Percentiles rank a stretch among this genome's conserved stretches.
These are phyloP conservation scores for Seira musarum DNA, from an alignment of 2,888 invertebrate genomes.

Conservation along the genomic window DNA sequence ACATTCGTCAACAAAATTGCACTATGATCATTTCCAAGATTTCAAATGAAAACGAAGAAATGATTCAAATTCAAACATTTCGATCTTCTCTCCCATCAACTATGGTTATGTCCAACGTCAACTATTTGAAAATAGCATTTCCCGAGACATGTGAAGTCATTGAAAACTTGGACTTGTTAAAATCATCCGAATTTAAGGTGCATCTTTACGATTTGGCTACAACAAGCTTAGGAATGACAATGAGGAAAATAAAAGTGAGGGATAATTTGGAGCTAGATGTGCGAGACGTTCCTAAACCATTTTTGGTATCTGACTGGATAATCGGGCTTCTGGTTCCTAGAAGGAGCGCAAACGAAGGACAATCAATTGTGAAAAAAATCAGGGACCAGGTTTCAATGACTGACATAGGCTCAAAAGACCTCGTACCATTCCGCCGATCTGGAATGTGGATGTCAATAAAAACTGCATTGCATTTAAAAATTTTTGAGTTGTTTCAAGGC, in stretches of 20 bases:
- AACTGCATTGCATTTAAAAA: background rate
- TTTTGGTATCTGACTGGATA: constrained; percentile 18
- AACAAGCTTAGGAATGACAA: background rate
- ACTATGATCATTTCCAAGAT: background rate
- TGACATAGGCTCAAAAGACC: background rate
- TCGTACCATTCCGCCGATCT: background rate
- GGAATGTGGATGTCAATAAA: background rate
- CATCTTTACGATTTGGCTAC: constrained; percentile 29
- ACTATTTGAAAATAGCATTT: background rate
- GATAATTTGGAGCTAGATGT: background rate
- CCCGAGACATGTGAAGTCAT: constrained; percentile 9
- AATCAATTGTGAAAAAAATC: no score
- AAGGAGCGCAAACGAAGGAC: background rate
- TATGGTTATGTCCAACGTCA: constrained; percentile 18
- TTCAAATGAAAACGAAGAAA: background rate
- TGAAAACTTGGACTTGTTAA: background rate
- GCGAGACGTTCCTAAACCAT: constrained; percentile 22
- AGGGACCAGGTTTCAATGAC: background rate
- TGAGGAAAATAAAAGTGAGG: constrained; percentile 1
- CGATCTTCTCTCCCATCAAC: background rate
- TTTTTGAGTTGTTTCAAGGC: background rate
- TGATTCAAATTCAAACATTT: constrained; percentile 14
- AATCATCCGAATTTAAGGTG: background rate
- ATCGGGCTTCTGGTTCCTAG: constrained; percentile 15
- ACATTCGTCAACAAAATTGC: constrained; percentile 28